phyloP scores from a whole-genome alignment of 2,113 vertebrate genomes.

The Propithecus coquereli region DNA sequence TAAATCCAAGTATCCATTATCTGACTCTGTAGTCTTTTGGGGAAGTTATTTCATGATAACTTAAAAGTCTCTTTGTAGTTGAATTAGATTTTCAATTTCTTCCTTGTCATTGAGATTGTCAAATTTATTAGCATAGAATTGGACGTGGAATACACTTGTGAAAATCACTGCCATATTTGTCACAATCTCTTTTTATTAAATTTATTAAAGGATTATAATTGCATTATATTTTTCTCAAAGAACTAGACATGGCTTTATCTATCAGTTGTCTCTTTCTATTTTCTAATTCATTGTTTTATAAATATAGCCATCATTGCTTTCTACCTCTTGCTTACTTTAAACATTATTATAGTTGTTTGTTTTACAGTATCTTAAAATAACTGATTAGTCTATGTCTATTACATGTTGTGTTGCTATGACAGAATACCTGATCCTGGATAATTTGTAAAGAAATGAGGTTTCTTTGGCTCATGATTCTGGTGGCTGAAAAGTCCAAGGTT shows the following conservation, averaged over 20 bases:
- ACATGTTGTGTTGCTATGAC: background rate
- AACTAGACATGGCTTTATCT: background rate
- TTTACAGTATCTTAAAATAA: background rate
- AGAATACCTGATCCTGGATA: background rate
- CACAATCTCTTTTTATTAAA: slow-evolving; percentile 12
- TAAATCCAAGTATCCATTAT: background rate
- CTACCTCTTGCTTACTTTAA: background rate
- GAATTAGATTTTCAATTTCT: slow-evolving; percentile 19
- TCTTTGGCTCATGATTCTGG: background rate
- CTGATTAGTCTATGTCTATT: background rate
- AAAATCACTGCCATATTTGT: slow-evolving; percentile 8
- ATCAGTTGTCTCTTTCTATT: background rate
- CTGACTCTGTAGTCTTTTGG: slow-evolving; percentile 1
- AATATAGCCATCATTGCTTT: background rate
- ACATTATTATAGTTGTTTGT: background rate
- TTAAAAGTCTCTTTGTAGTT: slow-evolving; percentile 30
- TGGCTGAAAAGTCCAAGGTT: background rate
- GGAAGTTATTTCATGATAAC: slow-evolving; percentile 15
- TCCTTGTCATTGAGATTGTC: slow-evolving; percentile 16
- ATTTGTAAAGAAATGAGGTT: background rate
- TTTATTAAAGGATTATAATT: slow-evolving; percentile 34
- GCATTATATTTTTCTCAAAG: background rate
- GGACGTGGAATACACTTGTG: background rate
- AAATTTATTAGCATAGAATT: slow-evolving; percentile 41
- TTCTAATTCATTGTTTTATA: background rate